Base-by-base conservation (phyloP, 2,888 invertebrate species). In the Parapristionchus giblindavisi region DNA sequence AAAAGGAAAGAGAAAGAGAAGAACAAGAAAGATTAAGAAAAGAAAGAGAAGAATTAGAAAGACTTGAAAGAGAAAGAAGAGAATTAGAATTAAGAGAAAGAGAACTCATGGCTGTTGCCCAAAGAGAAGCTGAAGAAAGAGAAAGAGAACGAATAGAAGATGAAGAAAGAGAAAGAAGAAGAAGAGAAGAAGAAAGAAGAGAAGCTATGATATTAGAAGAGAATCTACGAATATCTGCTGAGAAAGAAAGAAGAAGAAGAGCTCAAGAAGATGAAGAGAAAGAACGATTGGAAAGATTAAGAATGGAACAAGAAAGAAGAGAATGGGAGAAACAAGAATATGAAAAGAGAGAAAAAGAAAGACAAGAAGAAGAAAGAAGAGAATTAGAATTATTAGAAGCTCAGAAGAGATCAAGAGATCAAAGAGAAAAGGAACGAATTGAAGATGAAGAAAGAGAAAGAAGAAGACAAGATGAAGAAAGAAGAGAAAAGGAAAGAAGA, bases 271-370 rank as follows among this genome's bases (percentile, higher is more conserved):
- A 79, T 56, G 81, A 81, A n/a, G 87, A 87, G 75, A 76, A 77
- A 8, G 85, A 87, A 40, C 78, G 85, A 29, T 66, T 87, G 32
- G 87, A 87, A 61, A 72, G 81, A 48, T 80, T 85, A 56, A 81
- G 86, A n/a, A 73, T 81, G 0, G 87, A 87, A 54, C 84, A 87
- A 75, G 84, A 87, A 75, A 75, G 85, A 52, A 81, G 84, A 48
- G 85, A 85, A 68, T 77, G 81, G 77, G 86, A 86, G 75, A 76
- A 80, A 72, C 77, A 77, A 27, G 83, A 83, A 56, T 81, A 79
- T 29, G 82, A 82, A 4, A 70, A 79, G 71, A 70, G 81, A 71
- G 83, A 83, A 51, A 73, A 79, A 34, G 82, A 83, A 73, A 21
- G 74, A 38, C 48, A 65, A 60, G 72, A 72, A 48, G 72, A 72